Evolutionary conservation across 2,113 vertebrate species (phyloP).

Genomic region (Echinops telfairi): DNA sequence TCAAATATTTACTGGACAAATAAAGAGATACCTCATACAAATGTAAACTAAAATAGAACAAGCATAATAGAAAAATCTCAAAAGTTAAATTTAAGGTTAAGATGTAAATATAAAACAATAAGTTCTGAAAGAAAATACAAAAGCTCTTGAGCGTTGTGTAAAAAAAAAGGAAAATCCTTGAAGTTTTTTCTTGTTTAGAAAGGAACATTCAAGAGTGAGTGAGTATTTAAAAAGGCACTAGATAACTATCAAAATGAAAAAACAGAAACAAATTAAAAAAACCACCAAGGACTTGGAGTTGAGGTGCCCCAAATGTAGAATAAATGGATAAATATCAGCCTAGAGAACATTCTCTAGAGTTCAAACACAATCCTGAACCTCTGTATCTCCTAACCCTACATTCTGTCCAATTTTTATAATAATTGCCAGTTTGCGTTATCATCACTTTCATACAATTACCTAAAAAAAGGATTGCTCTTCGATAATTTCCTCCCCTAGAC

Average conservation of each 20-base stretch:
- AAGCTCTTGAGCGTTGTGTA: background rate
- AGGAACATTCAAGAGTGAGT: background rate
- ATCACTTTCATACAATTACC: conserved; percentile 40
- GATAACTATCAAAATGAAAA: no score
- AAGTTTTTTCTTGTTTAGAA: conserved; percentile 35
- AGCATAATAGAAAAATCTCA: background rate
- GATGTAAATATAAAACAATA: conserved; percentile 27
- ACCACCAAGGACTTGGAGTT: background rate
- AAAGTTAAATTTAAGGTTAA: conserved; percentile 39
- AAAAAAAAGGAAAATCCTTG: background rate
- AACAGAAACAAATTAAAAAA: no score
- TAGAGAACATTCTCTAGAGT: conserved; percentile 20
- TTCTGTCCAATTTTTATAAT: conserved; percentile 39
- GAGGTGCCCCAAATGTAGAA: background rate
- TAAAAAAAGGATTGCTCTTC: background rate
- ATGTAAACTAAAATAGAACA: conserved; percentile 45
- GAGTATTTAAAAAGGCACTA: background rate
- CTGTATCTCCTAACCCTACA: background rate
- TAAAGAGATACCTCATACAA: background rate
- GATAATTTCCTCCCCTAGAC: background rate
- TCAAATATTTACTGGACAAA: conserved; percentile 23
- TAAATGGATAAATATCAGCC: background rate
- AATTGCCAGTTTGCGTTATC: background rate
- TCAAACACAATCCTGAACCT: conserved; percentile 8
- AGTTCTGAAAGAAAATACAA: background rate